Evolutionary conservation across 1,140 invertebrate species (phyloP).

Genomic region (Drosophila littoralis): DNA sequence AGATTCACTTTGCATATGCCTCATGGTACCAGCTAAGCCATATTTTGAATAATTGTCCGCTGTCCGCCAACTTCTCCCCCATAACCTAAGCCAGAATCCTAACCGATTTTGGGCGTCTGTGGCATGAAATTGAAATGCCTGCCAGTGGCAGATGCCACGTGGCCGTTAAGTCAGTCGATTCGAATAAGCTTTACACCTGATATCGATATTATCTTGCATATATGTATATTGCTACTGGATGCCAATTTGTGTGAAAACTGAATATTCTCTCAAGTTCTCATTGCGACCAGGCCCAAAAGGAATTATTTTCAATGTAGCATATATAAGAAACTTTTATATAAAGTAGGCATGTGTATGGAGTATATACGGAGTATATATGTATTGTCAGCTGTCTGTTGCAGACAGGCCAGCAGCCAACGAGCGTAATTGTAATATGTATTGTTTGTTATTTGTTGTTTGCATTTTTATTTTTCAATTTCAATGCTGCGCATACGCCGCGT

Average conservation of each 20-base stretch:
- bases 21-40: constrained; percentile 23
- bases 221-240: background rate
- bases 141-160: constrained; percentile 24
- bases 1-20: constrained; percentile 60
- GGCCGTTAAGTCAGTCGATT: background rate
- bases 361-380: constrained; percentile 30
- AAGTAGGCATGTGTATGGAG: background rate
- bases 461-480: constrained; percentile 36
- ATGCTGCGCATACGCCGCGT: constrained; percentile 40
- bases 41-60: constrained; percentile 68
- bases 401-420: constrained; percentile 24
- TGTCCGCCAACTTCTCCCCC: background rate
- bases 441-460: constrained; percentile 13
- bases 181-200: constrained; percentile 10
- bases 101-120: background rate
- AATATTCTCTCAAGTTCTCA: no score
- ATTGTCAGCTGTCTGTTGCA: constrained; percentile 54
- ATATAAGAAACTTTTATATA: background rate
- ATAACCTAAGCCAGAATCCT: background rate
- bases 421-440: constrained; percentile 36
- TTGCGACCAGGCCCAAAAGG: background rate
- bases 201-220: background rate
- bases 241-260: background rate
- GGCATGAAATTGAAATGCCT: constrained; percentile 25
- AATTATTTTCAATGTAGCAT: background rate